These are phyloP conservation scores for Syngnathus scovelli DNA, from an alignment of 2,113 vertebrate genomes.

Conservation along the genomic window DNA sequence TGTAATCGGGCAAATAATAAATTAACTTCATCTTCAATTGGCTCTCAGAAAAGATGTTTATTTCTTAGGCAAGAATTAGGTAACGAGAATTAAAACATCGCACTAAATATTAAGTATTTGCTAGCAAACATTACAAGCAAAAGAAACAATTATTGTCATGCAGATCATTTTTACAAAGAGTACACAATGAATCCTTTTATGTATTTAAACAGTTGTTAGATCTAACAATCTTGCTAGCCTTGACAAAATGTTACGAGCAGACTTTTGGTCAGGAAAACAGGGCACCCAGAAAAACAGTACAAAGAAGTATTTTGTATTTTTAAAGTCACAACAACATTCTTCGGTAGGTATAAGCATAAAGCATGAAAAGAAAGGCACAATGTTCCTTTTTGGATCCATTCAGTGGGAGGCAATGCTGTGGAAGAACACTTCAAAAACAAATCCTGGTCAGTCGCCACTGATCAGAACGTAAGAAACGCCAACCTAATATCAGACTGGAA, in stretches of 20 bases:
- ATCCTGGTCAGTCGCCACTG: not conserved
- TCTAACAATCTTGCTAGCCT: not conserved
- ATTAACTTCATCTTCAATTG: too few species aligned
- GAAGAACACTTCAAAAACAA: slow-evolving; percentile 3
- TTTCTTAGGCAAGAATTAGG: not conserved
- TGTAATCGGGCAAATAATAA: not conserved
- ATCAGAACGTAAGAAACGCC: not conserved
- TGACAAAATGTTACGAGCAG: not conserved
- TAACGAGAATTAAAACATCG: slow-evolving; percentile 6
- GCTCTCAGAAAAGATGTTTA: not conserved
- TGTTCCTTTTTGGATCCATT: slow-evolving; percentile 38
- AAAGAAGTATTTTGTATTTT: not conserved
- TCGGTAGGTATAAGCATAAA: not conserved
- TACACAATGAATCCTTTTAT: not conserved
- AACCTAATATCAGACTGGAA: not conserved
- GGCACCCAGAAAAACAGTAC: not conserved
- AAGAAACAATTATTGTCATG: slow-evolving; percentile 12
- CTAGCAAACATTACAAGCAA: slow-evolving; percentile 13
- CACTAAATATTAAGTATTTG: slow-evolving; percentile 7
- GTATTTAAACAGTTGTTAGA: not conserved
- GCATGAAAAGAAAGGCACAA: slow-evolving; percentile 38
- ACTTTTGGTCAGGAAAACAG: not conserved
- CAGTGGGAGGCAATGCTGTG: slow-evolving; percentile 11
- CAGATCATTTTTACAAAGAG: not conserved
- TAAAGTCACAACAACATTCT: slow-evolving; percentile 12